Evolutionary conservation across 2,797 vertebrate species (phyloP).

Genomic region (Pangasius krempfi): DNA sequence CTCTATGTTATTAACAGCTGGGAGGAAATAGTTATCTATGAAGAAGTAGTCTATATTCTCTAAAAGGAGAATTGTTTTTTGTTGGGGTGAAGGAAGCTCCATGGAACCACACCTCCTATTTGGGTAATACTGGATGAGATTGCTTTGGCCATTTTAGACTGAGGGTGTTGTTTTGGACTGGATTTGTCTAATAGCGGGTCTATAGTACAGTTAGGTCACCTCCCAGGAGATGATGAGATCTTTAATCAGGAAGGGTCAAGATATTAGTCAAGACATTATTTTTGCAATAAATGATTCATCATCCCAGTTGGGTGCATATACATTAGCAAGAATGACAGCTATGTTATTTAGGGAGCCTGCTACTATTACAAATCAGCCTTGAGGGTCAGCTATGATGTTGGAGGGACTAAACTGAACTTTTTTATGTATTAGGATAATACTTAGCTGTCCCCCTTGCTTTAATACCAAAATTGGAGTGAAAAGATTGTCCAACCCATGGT

Average conservation of each 20-base stretch:
- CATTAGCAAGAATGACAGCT: slow-evolving; percentile 11
- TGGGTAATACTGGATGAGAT: not conserved
- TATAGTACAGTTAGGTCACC: not conserved
- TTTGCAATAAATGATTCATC: slow-evolving; percentile 3
- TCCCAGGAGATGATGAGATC: not conserved
- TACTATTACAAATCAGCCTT: slow-evolving; percentile 30
- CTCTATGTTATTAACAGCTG: not conserved
- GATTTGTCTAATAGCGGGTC: not conserved
- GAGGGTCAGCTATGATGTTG: not conserved
- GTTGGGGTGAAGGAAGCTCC: not conserved
- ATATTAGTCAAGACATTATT: not conserved
- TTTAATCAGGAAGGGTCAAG: not conserved
- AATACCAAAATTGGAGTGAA: slow-evolving; percentile 29
- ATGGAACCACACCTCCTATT: not conserved
- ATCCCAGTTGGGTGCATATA: slow-evolving; percentile 42
- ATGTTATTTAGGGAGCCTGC: not conserved
- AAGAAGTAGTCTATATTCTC: not conserved
- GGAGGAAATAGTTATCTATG: not conserved
- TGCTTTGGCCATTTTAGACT: not conserved
- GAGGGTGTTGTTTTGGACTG: not conserved
- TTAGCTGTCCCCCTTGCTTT: no score
- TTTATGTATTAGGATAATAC: slow-evolving; percentile 25
- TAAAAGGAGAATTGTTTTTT: not conserved
- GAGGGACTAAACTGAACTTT: not conserved
- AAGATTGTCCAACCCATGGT: slow-evolving; percentile 20